Conservation (phyloP, 2,113 vertebrate species). For the Anser brachyrhynchus region DNA sequence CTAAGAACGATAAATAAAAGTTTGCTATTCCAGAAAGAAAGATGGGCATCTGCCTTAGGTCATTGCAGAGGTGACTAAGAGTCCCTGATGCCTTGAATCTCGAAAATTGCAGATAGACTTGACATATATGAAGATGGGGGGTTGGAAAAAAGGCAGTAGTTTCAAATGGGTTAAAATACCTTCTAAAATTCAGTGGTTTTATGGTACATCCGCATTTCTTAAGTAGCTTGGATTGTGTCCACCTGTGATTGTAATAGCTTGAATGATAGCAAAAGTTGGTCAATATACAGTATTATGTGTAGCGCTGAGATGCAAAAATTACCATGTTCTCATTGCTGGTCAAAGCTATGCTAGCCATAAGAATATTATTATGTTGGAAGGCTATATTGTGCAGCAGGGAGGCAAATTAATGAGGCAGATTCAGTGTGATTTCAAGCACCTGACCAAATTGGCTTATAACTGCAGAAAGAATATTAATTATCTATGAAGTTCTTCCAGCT, state of each 20-base stretch:
- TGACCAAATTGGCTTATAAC: constrained; percentile 55
- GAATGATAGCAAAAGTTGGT: constrained; percentile 68
- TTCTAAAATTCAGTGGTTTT: constrained; percentile 55
- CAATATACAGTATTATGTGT: constrained; percentile 9
- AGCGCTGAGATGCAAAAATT: constrained; percentile 37
- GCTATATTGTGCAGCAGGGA: not conserved
- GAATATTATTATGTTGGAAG: constrained; percentile 74
- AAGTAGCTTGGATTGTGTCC: constrained; percentile 66
- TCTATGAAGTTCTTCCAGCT: constrained; percentile 33
- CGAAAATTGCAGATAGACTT: not conserved
- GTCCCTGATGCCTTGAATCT: not conserved
- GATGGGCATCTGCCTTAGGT: not conserved
- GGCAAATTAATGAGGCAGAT: constrained; percentile 62
- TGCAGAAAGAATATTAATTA: constrained; percentile 19
- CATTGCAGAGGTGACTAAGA: not conserved
- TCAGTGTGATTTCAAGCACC: constrained; percentile 47
- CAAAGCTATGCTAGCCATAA: constrained; percentile 68
- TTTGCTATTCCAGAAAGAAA: not conserved
- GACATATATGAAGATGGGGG: not conserved
- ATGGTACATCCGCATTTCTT: not conserved
- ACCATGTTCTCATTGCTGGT: constrained; percentile 38
- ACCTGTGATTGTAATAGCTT: constrained; percentile 31
- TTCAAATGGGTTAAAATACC: constrained; percentile 36
- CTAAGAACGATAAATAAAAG: not conserved
- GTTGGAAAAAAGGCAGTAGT: not conserved